phyloP scores from a whole-genome alignment of 2,797 vertebrate species.

The Sebastes hubbsi region DNA sequence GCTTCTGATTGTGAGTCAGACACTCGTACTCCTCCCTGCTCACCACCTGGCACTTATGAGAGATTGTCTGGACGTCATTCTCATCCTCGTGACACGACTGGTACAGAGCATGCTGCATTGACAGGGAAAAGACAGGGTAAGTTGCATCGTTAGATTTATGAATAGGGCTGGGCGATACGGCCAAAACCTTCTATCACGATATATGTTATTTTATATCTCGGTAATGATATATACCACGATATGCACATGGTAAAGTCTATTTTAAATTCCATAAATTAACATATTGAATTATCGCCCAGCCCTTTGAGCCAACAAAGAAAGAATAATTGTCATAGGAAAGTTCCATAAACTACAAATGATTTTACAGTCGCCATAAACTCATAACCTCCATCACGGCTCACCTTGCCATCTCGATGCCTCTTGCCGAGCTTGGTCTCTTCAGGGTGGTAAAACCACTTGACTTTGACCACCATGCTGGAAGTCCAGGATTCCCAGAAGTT shows the following conservation, averaged over 20 bases:
- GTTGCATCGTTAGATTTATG: neutral
- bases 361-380: neutral
- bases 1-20: constrained; percentile 92
- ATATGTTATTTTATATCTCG: rapidly evolving
- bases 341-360: neutral
- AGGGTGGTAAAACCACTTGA: constrained; percentile 99
- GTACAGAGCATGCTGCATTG: constrained; percentile 92
- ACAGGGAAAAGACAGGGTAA: constrained; percentile 4
- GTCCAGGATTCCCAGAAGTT: constrained; percentile 99
- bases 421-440: constrained; percentile 97
- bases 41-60: constrained; percentile 98
- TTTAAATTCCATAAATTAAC: neutral
- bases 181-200: neutral
- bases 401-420: constrained; percentile 90
- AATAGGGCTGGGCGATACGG: neutral
- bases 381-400: constrained; percentile 26
- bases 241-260: neutral
- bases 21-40: constrained; percentile 95
- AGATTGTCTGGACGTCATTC: constrained; percentile 99
- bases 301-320: neutral
- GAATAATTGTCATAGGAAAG: neutral
- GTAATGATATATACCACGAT: neutral
- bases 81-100: constrained; percentile 98
- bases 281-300: no score
- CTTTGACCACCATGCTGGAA: constrained; percentile 96